Conservation (phyloP, 2,113 vertebrate genomes). For the Ochotona princeps region DNA sequence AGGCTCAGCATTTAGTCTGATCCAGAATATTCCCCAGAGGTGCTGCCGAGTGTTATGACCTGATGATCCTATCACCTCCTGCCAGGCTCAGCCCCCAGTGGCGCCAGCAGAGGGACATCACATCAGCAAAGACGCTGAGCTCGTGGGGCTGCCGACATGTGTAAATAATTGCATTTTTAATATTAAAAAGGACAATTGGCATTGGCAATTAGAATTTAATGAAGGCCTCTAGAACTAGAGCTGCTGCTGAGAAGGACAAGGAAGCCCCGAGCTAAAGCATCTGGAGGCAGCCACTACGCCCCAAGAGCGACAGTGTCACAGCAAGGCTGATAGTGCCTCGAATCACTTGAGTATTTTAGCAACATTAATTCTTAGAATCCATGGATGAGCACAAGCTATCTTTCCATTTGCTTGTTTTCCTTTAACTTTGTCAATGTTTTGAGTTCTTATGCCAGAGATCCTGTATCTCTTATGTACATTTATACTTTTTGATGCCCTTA, state of each 20-base stretch:
- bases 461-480: too few relatives aligned
- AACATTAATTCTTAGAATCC: too few relatives aligned
- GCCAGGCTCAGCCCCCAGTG: conserved; percentile 44
- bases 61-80: conserved; percentile 48
- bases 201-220: conserved; percentile 63
- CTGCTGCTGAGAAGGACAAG: conserved; percentile 36
- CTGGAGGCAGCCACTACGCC: background rate
- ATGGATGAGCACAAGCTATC: too few relatives aligned
- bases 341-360: too few relatives aligned
- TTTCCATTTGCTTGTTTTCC: too few relatives aligned
- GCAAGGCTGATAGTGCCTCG: too few relatives aligned
- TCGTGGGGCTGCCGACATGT: conserved; percentile 54
- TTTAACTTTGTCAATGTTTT: too few relatives aligned
- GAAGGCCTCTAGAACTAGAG: conserved; percentile 56
- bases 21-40: conserved; percentile 44
- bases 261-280: conserved; percentile 33
- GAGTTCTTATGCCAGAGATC: too few relatives aligned
- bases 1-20: too few relatives aligned
- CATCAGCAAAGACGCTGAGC: conserved; percentile 60
- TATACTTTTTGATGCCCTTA: too few relatives aligned
- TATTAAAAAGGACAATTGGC: conserved; percentile 70
- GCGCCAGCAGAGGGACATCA: conserved; percentile 58
- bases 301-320: too few relatives aligned
- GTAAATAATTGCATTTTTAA: conserved; percentile 72
- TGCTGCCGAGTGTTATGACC: conserved; percentile 57